Evolutionary conservation across 2,113 vertebrate genomes (phyloP).

Genomic region (Pavo muticus): DNA sequence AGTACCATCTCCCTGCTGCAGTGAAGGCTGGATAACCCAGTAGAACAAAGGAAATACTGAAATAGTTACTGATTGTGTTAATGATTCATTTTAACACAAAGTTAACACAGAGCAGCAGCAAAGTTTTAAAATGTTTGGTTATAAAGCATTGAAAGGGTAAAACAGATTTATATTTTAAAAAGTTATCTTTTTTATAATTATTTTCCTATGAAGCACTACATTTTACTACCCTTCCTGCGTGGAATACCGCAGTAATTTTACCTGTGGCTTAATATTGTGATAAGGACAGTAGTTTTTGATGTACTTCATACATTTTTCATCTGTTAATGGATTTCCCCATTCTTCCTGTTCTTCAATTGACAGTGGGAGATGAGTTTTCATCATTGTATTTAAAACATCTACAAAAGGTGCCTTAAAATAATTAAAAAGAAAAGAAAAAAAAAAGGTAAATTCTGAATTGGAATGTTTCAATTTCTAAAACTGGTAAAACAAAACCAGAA

Average conservation of each 20-base stretch:
- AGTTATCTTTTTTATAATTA: not conserved
- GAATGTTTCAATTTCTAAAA: not conserved
- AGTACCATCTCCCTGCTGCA: not conserved
- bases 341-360: conserved; percentile 94
- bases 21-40: not conserved
- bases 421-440: not conserved
- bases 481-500: not conserved
- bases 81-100: not conserved
- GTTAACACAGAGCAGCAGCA: not conserved
- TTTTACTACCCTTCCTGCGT: not conserved
- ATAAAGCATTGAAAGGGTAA: not conserved
- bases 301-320: conserved; percentile 79
- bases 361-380: conserved; percentile 87
- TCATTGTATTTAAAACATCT: conserved; percentile 92
- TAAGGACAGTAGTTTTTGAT: conserved; percentile 93
- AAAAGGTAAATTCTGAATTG: not conserved
- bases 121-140: not conserved
- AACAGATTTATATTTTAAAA: not conserved
- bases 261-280: conserved; percentile 94
- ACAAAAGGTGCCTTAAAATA: conserved; percentile 90
- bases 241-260: conserved; percentile 58
- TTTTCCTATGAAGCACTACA: not conserved
- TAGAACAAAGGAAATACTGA: not conserved
- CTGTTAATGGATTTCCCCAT: conserved; percentile 90
- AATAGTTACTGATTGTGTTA: not conserved